phyloP scores from a whole-genome alignment of 35 echinoderm and acorn worm species.

The Apostichopus californicus region DNA sequence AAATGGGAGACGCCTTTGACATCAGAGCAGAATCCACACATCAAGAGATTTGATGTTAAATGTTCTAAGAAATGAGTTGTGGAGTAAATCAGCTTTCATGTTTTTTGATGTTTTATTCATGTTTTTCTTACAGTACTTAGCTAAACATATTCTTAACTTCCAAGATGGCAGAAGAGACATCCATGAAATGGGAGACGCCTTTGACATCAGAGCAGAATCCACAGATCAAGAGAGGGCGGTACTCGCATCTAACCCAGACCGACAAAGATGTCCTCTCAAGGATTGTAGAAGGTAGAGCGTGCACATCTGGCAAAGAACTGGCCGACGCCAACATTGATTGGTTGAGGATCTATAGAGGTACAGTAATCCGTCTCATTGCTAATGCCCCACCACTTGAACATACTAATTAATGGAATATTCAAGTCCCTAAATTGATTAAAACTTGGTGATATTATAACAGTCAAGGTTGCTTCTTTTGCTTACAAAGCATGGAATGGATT shows the following conservation, averaged over 20 bases:
- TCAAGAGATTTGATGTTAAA: slow-evolving; percentile 61
- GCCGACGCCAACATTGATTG: slow-evolving; percentile 74
- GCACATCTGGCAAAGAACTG: slow-evolving; percentile 68
- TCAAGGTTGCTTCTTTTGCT: too few species aligned
- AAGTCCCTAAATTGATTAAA: too few species aligned
- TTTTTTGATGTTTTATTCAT: too few species aligned
- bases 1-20: slow-evolving; percentile 57
- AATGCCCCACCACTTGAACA: too few species aligned
- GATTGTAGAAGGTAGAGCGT: slow-evolving; percentile 60
- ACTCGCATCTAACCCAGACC: slow-evolving; percentile 29
- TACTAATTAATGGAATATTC: too few species aligned
- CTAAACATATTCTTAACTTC: too few species aligned
- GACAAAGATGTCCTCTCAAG: slow-evolving; percentile 64
- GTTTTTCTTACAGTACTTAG: too few species aligned
- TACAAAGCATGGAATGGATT: too few species aligned
- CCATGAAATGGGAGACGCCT: slow-evolving; percentile 20
- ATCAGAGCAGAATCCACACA: slow-evolving; percentile 49
- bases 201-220: slow-evolving; percentile 69
- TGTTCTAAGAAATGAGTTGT: too few species aligned
- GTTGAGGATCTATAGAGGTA: slow-evolving; percentile 82
- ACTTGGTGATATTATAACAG: too few species aligned
- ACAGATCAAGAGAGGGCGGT: slow-evolving; percentile 61
- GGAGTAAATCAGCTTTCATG: too few species aligned
- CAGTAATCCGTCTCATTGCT: too few species aligned
- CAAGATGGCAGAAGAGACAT: neutral